Conservation (phyloP, 2,797 vertebrate species). For the Knipowitschia caucasica region DNA sequence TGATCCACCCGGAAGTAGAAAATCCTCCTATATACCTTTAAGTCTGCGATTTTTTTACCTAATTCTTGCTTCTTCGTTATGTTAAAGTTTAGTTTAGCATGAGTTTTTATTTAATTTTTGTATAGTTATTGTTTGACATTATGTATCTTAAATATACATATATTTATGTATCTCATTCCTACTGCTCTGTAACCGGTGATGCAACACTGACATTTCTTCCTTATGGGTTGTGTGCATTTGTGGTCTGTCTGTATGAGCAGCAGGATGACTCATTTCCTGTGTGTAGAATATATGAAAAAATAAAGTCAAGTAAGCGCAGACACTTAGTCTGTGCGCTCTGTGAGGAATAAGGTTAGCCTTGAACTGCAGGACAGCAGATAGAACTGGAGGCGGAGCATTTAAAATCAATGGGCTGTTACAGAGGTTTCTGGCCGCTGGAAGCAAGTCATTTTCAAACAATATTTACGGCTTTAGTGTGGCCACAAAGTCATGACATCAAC, state of each 20-base stretch:
- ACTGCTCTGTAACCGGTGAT: too few species aligned
- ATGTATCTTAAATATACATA: too few species aligned
- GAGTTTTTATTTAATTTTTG: too few species aligned
- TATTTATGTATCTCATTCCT: too few species aligned
- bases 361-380: slow-evolving; percentile 43
- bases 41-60: too few species aligned
- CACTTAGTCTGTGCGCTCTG: slow-evolving; percentile 15
- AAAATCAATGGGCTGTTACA: slow-evolving; percentile 63
- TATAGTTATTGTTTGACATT: too few species aligned
- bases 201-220: too few species aligned
- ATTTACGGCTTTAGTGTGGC: slow-evolving; percentile 45
- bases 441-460: slow-evolving; percentile 47
- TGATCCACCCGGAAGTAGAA: too few species aligned
- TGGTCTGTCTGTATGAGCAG: slow-evolving; percentile 4
- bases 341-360: slow-evolving; percentile 28
- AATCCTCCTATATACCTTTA: too few species aligned
- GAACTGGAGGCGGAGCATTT: slow-evolving; percentile 45
- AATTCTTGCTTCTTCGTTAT: too few species aligned
- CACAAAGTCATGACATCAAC: slow-evolving; percentile 52
- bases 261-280: not conserved
- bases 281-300: slow-evolving; percentile 3
- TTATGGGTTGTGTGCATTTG: slow-evolving; percentile 3
- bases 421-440: slow-evolving; percentile 53
- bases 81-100: too few species aligned
- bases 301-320: slow-evolving; percentile 15